phyloP scores from a whole-genome alignment of 2,113 vertebrate species.

The Neopipo cinnamomea region DNA sequence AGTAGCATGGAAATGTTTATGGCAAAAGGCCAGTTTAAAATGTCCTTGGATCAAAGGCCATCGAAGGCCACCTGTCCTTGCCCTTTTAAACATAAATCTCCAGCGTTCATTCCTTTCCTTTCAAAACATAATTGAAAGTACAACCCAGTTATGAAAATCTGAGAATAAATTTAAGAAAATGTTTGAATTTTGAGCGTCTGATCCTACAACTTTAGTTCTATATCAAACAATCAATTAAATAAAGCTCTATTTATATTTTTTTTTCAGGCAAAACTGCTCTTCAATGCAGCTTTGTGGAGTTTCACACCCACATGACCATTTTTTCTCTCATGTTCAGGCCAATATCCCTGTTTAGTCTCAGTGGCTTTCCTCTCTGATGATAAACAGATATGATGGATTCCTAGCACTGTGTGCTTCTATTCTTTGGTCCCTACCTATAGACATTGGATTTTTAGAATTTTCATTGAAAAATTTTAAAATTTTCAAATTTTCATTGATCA shows the following conservation, averaged over 20 bases:
- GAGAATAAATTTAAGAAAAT: background rate
- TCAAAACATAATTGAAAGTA: background rate
- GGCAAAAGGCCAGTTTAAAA: background rate
- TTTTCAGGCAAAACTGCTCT: background rate
- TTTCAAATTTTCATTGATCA: background rate
- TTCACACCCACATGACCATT: background rate
- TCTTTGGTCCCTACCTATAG: background rate
- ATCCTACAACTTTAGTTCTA: background rate
- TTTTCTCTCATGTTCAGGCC: background rate
- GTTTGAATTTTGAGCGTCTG: background rate
- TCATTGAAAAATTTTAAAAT: background rate
- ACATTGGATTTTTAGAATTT: background rate
- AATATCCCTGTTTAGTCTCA: background rate
- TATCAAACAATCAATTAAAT: background rate
- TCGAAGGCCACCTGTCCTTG: background rate
- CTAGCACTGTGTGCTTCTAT: background rate
- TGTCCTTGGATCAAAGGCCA: background rate
- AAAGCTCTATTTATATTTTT: fast-evolving
- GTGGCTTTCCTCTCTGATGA: background rate
- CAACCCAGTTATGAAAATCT: background rate
- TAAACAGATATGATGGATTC: background rate
- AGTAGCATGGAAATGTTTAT: background rate
- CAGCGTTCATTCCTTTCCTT: background rate
- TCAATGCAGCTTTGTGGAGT: background rate
- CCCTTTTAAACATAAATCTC: background rate